Evolutionary conservation across 1,140 invertebrate species (phyloP).

Genomic region (Pseudomyrmex cubaensis): DNA sequence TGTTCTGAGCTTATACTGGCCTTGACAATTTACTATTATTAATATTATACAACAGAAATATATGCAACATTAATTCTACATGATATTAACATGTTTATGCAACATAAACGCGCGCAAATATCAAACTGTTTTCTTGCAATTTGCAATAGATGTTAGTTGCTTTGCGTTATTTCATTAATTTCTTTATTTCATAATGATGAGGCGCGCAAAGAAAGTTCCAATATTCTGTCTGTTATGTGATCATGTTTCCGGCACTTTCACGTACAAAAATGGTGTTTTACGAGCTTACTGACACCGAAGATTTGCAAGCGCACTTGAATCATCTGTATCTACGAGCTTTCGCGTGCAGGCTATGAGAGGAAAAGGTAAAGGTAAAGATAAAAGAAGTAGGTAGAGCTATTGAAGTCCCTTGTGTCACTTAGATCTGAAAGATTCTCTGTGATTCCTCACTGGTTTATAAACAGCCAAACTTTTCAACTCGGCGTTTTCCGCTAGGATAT

Average conservation of each 20-base stretch:
- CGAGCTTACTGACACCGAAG: constrained; percentile 31
- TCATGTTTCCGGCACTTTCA: constrained; percentile 53
- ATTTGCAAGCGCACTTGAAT: constrained; percentile 43
- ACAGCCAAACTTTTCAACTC: too few relatives aligned
- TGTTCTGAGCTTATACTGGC: too few relatives aligned
- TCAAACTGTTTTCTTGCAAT: background rate
- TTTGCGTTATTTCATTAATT: constrained; percentile 59
- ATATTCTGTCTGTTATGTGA: constrained; percentile 61
- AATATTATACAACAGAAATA: background rate
- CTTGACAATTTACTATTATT: too few relatives aligned
- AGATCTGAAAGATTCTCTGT: too few relatives aligned
- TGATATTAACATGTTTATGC: background rate
- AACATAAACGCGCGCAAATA: too few relatives aligned
- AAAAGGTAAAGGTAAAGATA: background rate
- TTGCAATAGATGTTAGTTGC: constrained; percentile 56
- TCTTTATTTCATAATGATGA: constrained; percentile 38
- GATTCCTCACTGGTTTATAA: too few relatives aligned
- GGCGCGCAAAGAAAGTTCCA: constrained; percentile 48
- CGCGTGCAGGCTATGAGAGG: constrained; percentile 3
- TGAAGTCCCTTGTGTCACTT: too few relatives aligned
- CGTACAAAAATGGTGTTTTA: constrained; percentile 53
- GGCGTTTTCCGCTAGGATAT: too few relatives aligned
- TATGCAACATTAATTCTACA: background rate
- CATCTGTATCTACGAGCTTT: constrained; percentile 23
- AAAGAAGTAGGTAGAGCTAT: too few relatives aligned